A percentile compares a stretch with the other conserved stretches of the same genome.
Conservation (phyloP, 2,888 invertebrate species). For the Drosophila stalkeri region DNA sequence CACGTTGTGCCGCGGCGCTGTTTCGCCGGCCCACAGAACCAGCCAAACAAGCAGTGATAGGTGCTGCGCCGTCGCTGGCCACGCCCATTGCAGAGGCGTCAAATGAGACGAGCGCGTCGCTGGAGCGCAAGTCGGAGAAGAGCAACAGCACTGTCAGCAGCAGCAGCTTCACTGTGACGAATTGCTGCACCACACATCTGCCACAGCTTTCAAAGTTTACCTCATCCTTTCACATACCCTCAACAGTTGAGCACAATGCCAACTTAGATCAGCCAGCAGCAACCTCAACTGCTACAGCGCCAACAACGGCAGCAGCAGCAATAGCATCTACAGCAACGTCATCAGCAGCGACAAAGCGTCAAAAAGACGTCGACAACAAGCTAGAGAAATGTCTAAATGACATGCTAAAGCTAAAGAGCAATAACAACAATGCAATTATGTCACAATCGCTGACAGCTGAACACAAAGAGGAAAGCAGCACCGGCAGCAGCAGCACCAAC, state of each 20-base stretch:
- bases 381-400: constrained; percentile 84
- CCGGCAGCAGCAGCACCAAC: constrained; percentile 40
- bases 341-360: constrained; percentile 78
- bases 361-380: constrained; percentile 85
- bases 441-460: constrained; percentile 60
- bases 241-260: constrained; percentile 34
- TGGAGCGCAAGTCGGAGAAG: constrained; percentile 84
- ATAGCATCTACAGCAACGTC: constrained; percentile 20
- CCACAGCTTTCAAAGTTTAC: constrained; percentile 84
- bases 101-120: constrained; percentile 71
- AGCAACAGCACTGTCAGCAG: constrained; percentile 84
- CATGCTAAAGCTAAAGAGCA: constrained; percentile 82
- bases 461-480: constrained; percentile 61
- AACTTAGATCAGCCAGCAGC: constrained; percentile 34
- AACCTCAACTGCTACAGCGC: constrained; percentile 20
- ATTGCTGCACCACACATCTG: constrained; percentile 83
- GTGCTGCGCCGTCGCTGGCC: constrained; percentile 75
- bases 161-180: constrained; percentile 83
- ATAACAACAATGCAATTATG: constrained; percentile 54
- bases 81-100: constrained; percentile 61
- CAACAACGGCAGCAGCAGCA: constrained; percentile 35
- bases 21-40: constrained; percentile 69
- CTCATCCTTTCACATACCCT: constrained; percentile 82
- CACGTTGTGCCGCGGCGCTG: constrained; percentile 63
- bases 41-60: constrained; percentile 61